These are phyloP conservation scores for Clivina fossor DNA, from an alignment of 2,888 invertebrate species.

Conservation along the genomic window DNA sequence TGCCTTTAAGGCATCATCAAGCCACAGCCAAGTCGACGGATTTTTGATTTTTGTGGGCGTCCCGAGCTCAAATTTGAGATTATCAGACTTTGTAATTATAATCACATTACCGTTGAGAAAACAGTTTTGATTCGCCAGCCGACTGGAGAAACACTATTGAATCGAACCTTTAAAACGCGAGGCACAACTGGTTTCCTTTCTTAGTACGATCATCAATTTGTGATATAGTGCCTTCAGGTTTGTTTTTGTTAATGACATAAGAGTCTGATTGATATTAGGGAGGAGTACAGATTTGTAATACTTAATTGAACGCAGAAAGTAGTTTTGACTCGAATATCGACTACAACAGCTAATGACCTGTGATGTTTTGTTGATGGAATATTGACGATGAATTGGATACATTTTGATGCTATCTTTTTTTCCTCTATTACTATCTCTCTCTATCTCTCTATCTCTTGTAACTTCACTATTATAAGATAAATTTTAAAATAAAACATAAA, in stretches of 20 bases:
- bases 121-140: conserved; percentile 37
- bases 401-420: neutral
- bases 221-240: conserved; percentile 47
- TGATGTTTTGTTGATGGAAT: conserved; percentile 15
- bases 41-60: conserved; percentile 54
- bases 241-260: conserved; percentile 52
- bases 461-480: too few relatives aligned
- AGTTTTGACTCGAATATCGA: conserved; percentile 40
- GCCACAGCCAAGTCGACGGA: conserved; percentile 42
- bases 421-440: neutral
- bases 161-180: neutral
- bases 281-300: conserved; percentile 49
- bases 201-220: conserved; percentile 46
- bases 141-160: conserved; percentile 4
- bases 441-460: too few relatives aligned
- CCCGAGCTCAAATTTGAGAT: conserved; percentile 48
- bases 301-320: conserved; percentile 47
- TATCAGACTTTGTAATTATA: conserved; percentile 53
- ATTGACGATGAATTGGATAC: conserved; percentile 14
- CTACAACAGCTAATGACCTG: conserved; percentile 21
- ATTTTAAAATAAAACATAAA: too few relatives aligned
- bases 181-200: conserved; percentile 43
- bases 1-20: conserved; percentile 50
- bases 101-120: conserved; percentile 49
- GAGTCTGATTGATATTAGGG: conserved; percentile 51